Conservation (phyloP, 2,113 vertebrate genomes). For the Chiloscyllium plagiosum region DNA sequence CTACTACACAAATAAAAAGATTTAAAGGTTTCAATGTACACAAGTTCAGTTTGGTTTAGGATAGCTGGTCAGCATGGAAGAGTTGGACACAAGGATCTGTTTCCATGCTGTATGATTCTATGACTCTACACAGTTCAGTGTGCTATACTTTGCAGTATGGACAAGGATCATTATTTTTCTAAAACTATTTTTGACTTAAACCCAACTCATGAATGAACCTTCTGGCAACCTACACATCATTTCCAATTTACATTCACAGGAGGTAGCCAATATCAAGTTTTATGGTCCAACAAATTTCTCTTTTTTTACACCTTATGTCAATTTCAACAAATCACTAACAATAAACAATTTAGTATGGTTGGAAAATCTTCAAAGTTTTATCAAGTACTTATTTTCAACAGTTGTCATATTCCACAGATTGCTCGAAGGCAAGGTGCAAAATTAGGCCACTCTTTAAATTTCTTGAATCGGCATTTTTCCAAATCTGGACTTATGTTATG, state of each 20-base stretch:
- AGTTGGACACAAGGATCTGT: no score
- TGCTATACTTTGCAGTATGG: background rate
- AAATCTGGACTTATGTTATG: background rate
- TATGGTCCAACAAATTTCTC: background rate
- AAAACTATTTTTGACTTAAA: background rate
- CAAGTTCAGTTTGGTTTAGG: no score
- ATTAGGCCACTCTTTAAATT: background rate
- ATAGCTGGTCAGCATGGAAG: no score
- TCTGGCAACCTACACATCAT: background rate
- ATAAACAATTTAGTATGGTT: background rate
- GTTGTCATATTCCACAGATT: background rate
- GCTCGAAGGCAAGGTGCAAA: background rate
- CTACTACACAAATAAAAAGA: no score
- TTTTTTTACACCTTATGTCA: background rate
- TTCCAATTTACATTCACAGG: no score
- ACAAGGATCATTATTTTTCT: background rate
- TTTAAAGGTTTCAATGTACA: no score
- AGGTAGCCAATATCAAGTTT: background rate
- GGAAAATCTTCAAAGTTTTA: background rate
- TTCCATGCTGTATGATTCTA: no score
- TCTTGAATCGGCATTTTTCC: background rate
- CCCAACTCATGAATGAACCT: background rate
- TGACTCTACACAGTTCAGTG: background rate
- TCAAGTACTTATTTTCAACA: background rate
- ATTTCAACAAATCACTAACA: background rate